Conservation (phyloP, 2,113 vertebrate species). For the Artemisiospiza belli region DNA sequence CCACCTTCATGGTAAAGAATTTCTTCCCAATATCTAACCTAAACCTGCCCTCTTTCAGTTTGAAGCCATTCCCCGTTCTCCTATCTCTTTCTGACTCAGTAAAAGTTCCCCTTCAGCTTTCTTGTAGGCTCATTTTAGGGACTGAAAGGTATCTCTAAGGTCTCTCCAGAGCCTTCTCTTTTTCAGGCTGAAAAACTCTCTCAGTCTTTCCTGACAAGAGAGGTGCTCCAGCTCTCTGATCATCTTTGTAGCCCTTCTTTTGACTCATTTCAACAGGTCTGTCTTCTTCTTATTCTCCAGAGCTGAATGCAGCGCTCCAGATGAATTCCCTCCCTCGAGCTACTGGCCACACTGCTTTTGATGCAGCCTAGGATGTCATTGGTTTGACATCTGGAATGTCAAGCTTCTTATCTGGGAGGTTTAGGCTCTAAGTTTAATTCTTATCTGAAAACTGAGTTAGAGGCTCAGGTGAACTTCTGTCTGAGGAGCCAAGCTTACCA, state of each 20-base stretch:
- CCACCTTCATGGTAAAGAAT: not conserved
- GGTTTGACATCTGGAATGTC: not conserved
- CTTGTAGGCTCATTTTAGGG: not conserved
- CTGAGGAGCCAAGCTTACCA: not conserved
- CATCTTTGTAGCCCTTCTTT: not conserved
- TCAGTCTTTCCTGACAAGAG: not conserved
- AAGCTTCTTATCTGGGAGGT: not conserved
- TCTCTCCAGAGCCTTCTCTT: not conserved
- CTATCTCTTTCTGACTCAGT: not conserved
- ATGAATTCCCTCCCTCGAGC: not conserved
- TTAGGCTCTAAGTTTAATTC: not conserved
- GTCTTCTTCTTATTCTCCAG: not conserved
- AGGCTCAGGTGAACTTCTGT: not conserved
- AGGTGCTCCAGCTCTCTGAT: not conserved
- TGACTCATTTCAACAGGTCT: not conserved
- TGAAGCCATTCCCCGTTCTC: not conserved
- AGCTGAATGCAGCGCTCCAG: not conserved
- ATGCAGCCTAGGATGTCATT: not conserved
- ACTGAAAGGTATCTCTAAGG: not conserved
- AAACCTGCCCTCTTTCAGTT: not conserved
- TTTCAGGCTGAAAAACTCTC: not conserved
- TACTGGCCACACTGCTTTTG: not conserved
- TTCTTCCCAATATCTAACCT: not conserved
- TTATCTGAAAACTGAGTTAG: not conserved
- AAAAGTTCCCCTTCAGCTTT: not conserved